Evolutionary conservation across 2,797 vertebrate species (phyloP).

Genomic region (Spondyliosoma cantharus): DNA sequence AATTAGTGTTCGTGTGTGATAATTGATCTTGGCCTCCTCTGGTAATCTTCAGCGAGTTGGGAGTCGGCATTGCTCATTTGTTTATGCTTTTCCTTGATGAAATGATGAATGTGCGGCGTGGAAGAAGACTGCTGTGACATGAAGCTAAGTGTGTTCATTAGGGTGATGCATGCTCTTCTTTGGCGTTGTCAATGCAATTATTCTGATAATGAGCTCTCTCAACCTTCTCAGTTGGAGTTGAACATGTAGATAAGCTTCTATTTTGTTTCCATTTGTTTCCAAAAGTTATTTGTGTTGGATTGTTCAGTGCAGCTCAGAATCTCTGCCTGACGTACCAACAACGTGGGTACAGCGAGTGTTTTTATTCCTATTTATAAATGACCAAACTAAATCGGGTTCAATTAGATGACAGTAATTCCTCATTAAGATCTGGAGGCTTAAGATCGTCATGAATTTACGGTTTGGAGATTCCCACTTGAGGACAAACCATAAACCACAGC

Average conservation of each 20-base stretch:
- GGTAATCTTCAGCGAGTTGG: slow-evolving; percentile 28
- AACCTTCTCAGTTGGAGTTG: not conserved
- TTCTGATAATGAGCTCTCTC: slow-evolving; percentile 53
- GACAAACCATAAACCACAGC: slow-evolving; percentile 23
- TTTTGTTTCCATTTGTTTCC: not conserved
- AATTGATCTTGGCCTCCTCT: slow-evolving; percentile 22
- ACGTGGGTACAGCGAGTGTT: not conserved
- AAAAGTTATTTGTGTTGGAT: slow-evolving; percentile 10
- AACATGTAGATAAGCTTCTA: not conserved
- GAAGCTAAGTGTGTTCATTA: slow-evolving; percentile 46
- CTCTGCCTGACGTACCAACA: not conserved
- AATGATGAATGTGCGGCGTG: slow-evolving; percentile 51
- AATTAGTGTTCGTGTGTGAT: slow-evolving; percentile 46
- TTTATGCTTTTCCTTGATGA: slow-evolving; percentile 56
- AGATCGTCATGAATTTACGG: slow-evolving; percentile 35
- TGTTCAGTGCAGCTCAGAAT: not conserved
- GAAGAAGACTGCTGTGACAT: slow-evolving; percentile 24
- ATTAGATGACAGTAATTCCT: slow-evolving; percentile 33
- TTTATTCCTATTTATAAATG: not conserved
- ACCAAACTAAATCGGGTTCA: slow-evolving; percentile 19
- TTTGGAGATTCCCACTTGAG: slow-evolving; percentile 29
- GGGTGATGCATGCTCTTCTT: slow-evolving; percentile 38
- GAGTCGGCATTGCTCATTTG: slow-evolving; percentile 38
- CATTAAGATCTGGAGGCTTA: slow-evolving; percentile 32
- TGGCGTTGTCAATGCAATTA: slow-evolving; percentile 46